phyloP scores from a whole-genome alignment of 2,888 invertebrate genomes.

The Rugalucina vietnamica region DNA sequence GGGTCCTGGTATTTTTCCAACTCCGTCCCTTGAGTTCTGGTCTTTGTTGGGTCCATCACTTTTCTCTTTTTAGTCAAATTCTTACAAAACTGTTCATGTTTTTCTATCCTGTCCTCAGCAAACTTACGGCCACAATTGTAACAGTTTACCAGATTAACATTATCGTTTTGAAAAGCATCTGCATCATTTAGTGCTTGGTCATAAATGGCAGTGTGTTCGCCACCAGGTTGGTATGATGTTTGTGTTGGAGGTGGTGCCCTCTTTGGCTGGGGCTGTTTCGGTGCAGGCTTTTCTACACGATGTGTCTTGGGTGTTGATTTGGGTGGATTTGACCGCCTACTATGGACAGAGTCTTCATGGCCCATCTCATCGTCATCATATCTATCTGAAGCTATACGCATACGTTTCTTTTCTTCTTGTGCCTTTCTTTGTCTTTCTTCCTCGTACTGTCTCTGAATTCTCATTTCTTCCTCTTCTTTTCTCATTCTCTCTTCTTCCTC shows the following conservation, averaged over 20 bases:
- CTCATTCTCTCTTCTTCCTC: conserved; percentile 55
- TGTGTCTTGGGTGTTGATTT: conserved; percentile 3
- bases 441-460: conserved; percentile 30
- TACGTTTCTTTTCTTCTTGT: conserved; percentile 58
- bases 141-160: conserved; percentile 86
- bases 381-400: conserved; percentile 38
- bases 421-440: conserved; percentile 56
- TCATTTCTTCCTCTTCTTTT: conserved; percentile 43
- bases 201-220: conserved; percentile 58
- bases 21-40: conserved; percentile 91
- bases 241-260: conserved; percentile 29
- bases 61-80: conserved; percentile 79
- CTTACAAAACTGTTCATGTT: conserved; percentile 79
- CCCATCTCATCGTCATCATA: conserved; percentile 40
- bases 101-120: conserved; percentile 88
- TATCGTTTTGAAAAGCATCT: conserved; percentile 60
- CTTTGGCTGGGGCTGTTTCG: conserved; percentile 59
- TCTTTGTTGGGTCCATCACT: conserved; percentile 80
- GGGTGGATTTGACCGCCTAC: conserved; percentile 33
- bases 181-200: conserved; percentile 60
- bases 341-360: conserved; percentile 14
- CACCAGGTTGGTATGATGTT: conserved; percentile 23
- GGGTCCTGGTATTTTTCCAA: conserved; percentile 85
- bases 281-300: conserved; percentile 24
- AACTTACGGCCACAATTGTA: conserved; percentile 92